Base-by-base conservation (phyloP, 2,888 invertebrate species). In the Synanthedon myopaeformis region DNA sequence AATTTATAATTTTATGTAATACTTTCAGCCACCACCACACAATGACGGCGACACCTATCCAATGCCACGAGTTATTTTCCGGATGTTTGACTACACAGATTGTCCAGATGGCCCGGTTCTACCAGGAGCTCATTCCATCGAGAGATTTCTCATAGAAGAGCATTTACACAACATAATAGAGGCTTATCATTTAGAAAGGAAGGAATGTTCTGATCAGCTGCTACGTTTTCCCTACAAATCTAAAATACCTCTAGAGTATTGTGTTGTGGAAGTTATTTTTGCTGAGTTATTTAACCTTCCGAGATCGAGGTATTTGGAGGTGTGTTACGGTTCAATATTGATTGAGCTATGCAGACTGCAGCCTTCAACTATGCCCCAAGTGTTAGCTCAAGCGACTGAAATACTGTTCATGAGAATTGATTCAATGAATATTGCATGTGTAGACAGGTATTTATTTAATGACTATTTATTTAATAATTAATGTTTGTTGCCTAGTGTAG, bases 1-100 rank as follows among this genome's bases (percentile, higher is more conserved):
- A 23, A 12, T 13, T 49, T 42, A 49, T 28, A 12, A 55, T 23
- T 52, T 54, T 51, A 54, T 17, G 49, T 14, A 35, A 35, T 35
- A 35, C 28, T 82, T 82, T 48, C 89, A 94, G 69, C 96, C 98
- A 11, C 98, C 98, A 4, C 94, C 96, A 0, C 98, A 99, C 85
- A 94, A 96, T 71, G 96, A 97, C 59, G 91, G 92, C 2, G 94
- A 94, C 70, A 89, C 90, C 23, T 99, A 99, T 82, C 99, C 99
- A 0, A 93, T 97, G 90, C 99, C 99, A 0, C 92, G 94, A 73
- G 96, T 97, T 1, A 94, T 98, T 42, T 99, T 97, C 80, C 91
- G 96, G 49, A 94, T 99, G 92, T 99, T 99, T 85, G 99, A 99
- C 79, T 98, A 99, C 76, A 98, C 98, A 0, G 99, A 99, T 82